phyloP scores from a whole-genome alignment of 2,888 invertebrate species.

The Frankliniella intonsa region DNA sequence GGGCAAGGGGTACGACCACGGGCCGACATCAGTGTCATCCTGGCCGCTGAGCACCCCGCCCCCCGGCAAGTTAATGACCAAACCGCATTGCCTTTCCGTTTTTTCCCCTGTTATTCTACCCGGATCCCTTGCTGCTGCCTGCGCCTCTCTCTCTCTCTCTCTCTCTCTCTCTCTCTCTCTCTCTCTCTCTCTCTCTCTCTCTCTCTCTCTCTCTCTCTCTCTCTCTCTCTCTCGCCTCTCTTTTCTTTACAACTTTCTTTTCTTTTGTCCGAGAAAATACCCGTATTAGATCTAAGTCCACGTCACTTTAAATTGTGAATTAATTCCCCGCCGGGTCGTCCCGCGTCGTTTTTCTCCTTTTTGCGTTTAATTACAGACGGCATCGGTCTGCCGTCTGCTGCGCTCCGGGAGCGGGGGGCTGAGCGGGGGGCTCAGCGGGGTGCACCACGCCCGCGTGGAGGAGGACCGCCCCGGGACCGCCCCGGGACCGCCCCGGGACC shows the following conservation, averaged over 20 bases:
- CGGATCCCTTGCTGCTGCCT: neutral
- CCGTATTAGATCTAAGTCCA: constrained; percentile 22
- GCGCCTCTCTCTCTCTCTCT: neutral
- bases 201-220: neutral
- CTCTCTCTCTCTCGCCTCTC: neutral
- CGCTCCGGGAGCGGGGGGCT: neutral
- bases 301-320: constrained; percentile 27
- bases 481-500: too few relatives aligned
- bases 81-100: neutral
- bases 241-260: constrained; percentile 4
- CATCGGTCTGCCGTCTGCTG: neutral
- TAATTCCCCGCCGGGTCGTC: constrained; percentile 20
- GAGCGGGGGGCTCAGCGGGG: neutral
- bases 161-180: constrained; percentile 10
- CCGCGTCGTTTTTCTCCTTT: constrained; percentile 11
- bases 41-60: neutral
- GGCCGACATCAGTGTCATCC: neutral
- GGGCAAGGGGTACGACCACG: neutral
- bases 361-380: constrained; percentile 20
- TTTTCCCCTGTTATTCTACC: neutral
- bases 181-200: constrained; percentile 1
- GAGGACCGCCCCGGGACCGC: too few relatives aligned
- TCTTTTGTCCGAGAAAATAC: constrained; percentile 15
- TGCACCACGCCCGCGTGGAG: neutral
- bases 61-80: neutral